phyloP scores from a whole-genome alignment of 2,113 vertebrate species.

The Carassius auratus region DNA sequence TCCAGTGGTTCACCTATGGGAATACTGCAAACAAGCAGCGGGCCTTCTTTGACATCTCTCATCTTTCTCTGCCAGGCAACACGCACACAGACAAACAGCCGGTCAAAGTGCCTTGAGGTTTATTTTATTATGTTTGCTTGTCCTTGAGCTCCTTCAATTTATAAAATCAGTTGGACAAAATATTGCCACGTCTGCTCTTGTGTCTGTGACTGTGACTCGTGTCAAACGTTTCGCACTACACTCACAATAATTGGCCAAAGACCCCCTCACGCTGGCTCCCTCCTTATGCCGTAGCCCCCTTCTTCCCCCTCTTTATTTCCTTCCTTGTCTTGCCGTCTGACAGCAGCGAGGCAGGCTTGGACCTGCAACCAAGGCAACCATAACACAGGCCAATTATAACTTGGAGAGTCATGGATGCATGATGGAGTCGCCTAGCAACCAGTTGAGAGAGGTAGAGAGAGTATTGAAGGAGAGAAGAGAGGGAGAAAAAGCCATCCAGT shows the following conservation, averaged over 20 bases:
- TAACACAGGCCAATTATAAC: constrained; percentile 84
- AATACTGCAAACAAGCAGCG: constrained; percentile 4
- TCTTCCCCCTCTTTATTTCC: constrained; percentile 69
- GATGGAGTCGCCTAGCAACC: constrained; percentile 94
- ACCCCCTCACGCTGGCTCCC: constrained; percentile 57
- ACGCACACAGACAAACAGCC: not conserved
- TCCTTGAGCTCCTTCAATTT: constrained; percentile 50
- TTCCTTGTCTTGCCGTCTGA: constrained; percentile 65
- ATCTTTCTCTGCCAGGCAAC: not conserved
- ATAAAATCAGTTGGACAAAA: constrained; percentile 50
- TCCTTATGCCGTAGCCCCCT: constrained; percentile 53
- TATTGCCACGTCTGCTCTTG: constrained; percentile 41
- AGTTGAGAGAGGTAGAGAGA: constrained; percentile 55
- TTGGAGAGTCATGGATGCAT: constrained; percentile 72
- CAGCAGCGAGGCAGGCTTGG: constrained; percentile 80
- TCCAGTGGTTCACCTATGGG: constrained; percentile 1
- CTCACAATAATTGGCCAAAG: constrained; percentile 85
- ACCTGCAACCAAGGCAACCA: constrained; percentile 77
- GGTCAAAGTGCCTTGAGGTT: constrained; percentile 45
- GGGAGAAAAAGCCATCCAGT: constrained; percentile 44
- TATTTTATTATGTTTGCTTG: constrained; percentile 54
- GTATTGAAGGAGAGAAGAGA: constrained; percentile 49
- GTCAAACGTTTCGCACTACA: constrained; percentile 77
- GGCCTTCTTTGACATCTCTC: constrained; percentile 29
- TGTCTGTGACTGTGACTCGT: constrained; percentile 43